These are phyloP conservation scores for Onychomys torridus DNA, from an alignment of 2,797 vertebrate genomes.

Conservation along the genomic window DNA sequence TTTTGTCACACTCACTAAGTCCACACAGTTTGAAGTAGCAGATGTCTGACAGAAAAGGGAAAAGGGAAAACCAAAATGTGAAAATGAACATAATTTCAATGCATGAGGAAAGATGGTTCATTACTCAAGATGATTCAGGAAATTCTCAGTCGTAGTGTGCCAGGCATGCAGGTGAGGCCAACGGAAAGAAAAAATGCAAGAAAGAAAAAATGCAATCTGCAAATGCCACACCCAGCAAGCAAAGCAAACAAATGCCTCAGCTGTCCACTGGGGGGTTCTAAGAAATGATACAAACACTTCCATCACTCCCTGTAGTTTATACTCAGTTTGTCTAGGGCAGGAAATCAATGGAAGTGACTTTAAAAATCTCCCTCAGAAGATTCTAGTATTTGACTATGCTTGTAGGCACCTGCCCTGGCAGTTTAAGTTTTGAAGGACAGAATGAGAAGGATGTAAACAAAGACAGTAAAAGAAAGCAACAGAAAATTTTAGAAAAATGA, in stretches of 20 bases:
- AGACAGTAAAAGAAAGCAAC: conserved; percentile 36
- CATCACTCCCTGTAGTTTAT: not conserved
- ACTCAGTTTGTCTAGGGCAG: conserved; percentile 19
- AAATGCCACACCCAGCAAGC: not conserved
- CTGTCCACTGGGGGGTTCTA: not conserved
- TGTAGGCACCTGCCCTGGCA: not conserved
- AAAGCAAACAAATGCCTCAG: not conserved
- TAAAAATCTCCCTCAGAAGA: not conserved
- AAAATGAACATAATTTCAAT: not conserved
- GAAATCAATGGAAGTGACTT: not conserved
- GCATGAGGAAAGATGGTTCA: not conserved
- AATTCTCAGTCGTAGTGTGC: not conserved
- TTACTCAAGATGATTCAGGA: not conserved
- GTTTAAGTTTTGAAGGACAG: conserved; percentile 36
- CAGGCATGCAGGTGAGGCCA: not conserved
- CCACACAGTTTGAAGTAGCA: not conserved
- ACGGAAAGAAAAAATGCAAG: not conserved
- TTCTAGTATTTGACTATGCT: not conserved
- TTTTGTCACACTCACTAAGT: not conserved
- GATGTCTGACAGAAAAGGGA: not conserved
- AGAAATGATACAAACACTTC: not conserved
- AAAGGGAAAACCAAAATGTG: conserved; percentile 1
- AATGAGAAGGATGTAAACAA: not conserved
- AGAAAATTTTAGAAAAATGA: conserved; percentile 44
- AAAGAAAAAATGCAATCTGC: not conserved